Base-by-base conservation (phyloP, 92 coral and sea anemone species). In the Phenganax marumi region DNA sequence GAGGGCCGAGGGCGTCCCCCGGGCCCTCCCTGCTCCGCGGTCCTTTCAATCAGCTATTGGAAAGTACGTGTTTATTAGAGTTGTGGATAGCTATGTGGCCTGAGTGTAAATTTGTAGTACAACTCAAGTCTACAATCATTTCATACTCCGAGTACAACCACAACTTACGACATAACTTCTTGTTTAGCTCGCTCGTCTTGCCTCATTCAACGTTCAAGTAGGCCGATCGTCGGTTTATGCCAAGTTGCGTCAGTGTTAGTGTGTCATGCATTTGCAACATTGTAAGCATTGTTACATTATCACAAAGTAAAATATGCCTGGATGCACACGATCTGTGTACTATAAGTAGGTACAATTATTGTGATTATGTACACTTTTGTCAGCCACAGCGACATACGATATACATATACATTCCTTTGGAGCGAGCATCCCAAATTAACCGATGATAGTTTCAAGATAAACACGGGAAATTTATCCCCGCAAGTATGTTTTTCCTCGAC, bases 241-340 rank as follows among this genome's bases (percentile, higher is more conserved):
- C 50, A 33, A 25, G 16, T 66, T 66, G 72, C 72, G 72, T 25
- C 23, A 66, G 23, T 49, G 72, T 66, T 10, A 23, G 22, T 13
- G 21, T 24, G 0, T 23, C 43, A 23, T 19, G 43, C 72, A 66
- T 66, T 66, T 66, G 72, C 16, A 24, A 66, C 72, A 66, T 66
- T 66, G 72, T 25, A 66, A 66, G 72, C 72, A 66, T 66, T 66
- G 72, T 66, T 66, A 66, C n/a, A 62, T 62, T 19, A 62, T 66
- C 17, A 66, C 72, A 21, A 21, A 64, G 70, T 58, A 66, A 66
- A 1, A 66, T 66, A 66, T 22, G 72, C 72, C 49, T 66, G 72
- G 19, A 10, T 66, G 72, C 72, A 23, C 72, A 66, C 12, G 72
- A n/a, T 66, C 43, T 66, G 72, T 66, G n/a, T 24, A 62, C 68